Evolutionary conservation across 2,888 invertebrate genomes (phyloP), one percentile per base, ranked within the genome.

Genomic region (Leistus spinibarbis): DNA sequence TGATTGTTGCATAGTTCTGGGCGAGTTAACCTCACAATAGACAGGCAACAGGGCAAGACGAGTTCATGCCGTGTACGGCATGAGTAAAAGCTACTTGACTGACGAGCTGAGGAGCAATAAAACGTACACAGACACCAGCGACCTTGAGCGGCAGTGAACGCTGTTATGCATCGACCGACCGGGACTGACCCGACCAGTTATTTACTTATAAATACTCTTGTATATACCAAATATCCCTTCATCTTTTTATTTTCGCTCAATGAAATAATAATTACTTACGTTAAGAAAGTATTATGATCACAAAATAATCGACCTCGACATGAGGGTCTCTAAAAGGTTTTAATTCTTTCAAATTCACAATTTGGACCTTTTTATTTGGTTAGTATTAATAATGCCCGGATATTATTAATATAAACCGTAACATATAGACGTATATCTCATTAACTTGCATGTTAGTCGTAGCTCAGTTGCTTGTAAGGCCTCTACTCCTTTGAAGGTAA

Each of bases 1-100:
- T 57, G 57, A 57, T 57, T 57, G 60, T 60, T 60, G 60, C 60
- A 60, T 60, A 60, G 60, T 17, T 60, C 60, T 60, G 60, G 60
- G 13, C 60, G 60, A 60, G 60, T 60, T 60, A 60, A 1, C 60
- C 17, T 10, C 13, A 60, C 60, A 60, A 60, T 60, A 22, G 60
- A 19, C 22, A 60, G 22, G 22, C 60, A 60, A 20, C 17, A 60
- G 2, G 19, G 60, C 16, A 19, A 60, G 5, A 13, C 40, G 40
- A 40, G 40, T 40, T 40, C 40, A 40, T 40, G 7, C 40, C 40
- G 40, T 40, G 40, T 10, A 40, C 40, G 40, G 1, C 40, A 40
- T 40, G 40, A 13, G 0, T 40, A 40, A 40, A 40, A 40, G 40
- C 40, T 13, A 13, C 40, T 40, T 40, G 40, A 40, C 40, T 40